phyloP scores from a whole-genome alignment of 2,113 vertebrate genomes.

The Lontra canadensis region DNA sequence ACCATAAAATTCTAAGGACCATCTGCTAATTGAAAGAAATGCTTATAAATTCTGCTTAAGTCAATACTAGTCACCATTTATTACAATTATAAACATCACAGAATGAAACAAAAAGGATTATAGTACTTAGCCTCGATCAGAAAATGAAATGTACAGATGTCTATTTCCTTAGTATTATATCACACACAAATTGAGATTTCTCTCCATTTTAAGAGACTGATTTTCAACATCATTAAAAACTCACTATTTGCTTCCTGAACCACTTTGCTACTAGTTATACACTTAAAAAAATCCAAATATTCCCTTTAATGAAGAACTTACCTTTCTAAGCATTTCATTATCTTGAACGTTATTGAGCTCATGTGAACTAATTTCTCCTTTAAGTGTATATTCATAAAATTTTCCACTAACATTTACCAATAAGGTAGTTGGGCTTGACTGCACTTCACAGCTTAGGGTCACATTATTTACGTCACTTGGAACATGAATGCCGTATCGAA shows the following conservation, averaged over 20 bases:
- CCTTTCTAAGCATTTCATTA: slow-evolving; percentile 99
- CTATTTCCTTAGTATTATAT: slow-evolving; percentile 1
- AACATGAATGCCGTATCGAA: slow-evolving; percentile 95
- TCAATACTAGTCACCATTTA: neutral
- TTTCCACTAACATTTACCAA: slow-evolving; percentile 96
- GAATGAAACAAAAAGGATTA: slow-evolving; percentile 27
- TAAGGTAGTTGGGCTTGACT: slow-evolving; percentile 93
- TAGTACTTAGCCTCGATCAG: slow-evolving; percentile 23
- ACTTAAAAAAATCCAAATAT: neutral
- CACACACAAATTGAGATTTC: slow-evolving; percentile 12
- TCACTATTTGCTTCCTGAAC: slow-evolving; percentile 13
- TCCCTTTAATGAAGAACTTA: slow-evolving; percentile 72
- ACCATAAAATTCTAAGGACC: slow-evolving; percentile 9
- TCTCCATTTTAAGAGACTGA: slow-evolving; percentile 31
- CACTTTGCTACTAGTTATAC: neutral
- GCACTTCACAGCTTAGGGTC: slow-evolving; percentile 92
- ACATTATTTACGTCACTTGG: slow-evolving; percentile 92
- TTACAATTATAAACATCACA: slow-evolving; percentile 17
- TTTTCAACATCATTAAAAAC: slow-evolving; percentile 54
- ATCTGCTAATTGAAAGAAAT: slow-evolving; percentile 46
- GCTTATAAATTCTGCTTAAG: neutral
- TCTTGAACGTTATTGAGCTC: slow-evolving; percentile 91
- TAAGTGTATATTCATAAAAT: slow-evolving; percentile 97
- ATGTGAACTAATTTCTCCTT: slow-evolving; percentile 91
- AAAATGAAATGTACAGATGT: slow-evolving; percentile 38